Conservation (phyloP, 2,113 vertebrate genomes). For the Pionites leucogaster region DNA sequence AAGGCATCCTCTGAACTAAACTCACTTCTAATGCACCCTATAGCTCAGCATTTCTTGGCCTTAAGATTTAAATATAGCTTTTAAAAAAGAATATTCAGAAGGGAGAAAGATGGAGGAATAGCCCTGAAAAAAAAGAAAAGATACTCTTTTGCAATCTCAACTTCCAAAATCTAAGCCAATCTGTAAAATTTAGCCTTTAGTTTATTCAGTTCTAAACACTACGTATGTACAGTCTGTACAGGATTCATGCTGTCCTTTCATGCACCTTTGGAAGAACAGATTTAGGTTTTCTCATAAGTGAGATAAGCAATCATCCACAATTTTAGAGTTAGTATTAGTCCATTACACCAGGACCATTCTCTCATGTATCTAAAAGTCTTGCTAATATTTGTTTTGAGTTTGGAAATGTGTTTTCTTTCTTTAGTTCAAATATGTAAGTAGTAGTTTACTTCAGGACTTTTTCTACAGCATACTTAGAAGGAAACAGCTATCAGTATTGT, state of each 20-base stretch:
- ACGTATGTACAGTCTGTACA: neutral
- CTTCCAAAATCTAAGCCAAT: neutral
- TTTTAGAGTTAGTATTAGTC: neutral
- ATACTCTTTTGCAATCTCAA: neutral
- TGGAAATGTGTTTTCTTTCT: neutral
- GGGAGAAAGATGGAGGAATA: neutral
- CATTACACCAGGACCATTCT: neutral
- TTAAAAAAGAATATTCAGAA: neutral
- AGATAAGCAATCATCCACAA: neutral
- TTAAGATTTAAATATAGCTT: neutral
- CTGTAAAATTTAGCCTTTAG: neutral
- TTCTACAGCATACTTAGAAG: neutral
- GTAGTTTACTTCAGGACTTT: neutral
- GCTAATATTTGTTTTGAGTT: neutral
- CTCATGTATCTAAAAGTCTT: neutral
- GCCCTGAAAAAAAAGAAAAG: neutral
- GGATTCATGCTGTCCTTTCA: neutral
- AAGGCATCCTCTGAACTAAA: neutral
- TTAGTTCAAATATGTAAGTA: neutral
- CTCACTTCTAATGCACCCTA: neutral
- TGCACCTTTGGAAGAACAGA: neutral
- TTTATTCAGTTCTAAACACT: neutral
- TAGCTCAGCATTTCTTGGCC: neutral
- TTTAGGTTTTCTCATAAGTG: neutral
- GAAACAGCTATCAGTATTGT: neutral